Evolutionary conservation across 1,140 invertebrate species (phyloP).

Genomic region (Pogonomyrmex barbatus): DNA sequence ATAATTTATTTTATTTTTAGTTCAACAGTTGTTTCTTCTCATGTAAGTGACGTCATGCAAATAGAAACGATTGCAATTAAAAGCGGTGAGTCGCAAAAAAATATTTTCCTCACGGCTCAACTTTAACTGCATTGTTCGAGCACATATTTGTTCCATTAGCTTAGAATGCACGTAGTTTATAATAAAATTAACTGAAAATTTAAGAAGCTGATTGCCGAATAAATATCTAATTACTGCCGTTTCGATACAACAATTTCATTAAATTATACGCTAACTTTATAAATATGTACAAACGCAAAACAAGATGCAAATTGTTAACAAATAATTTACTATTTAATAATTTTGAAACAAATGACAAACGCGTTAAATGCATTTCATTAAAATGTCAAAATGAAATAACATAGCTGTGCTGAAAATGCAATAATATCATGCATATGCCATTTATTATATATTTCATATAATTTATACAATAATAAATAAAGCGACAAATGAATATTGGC

Average conservation of each 20-base stretch:
- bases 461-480: background rate
- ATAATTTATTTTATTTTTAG: background rate
- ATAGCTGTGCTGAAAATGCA: background rate
- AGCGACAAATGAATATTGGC: constrained; percentile 7
- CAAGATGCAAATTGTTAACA: background rate
- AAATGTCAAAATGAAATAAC: background rate
- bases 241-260: background rate
- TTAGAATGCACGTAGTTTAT: background rate
- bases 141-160: background rate
- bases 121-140: background rate
- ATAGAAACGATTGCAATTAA: constrained; percentile 37
- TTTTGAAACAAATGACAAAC: background rate
- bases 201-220: constrained; percentile 13
- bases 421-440: background rate
- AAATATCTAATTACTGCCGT: background rate
- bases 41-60: background rate
- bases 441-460: background rate
- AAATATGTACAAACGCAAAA: background rate
- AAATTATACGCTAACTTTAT: constrained; percentile 2
- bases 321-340: constrained; percentile 3
- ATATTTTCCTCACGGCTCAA: constrained; percentile 11
- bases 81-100: constrained; percentile 39
- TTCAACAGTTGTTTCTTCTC: background rate
- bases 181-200: constrained; percentile 28
- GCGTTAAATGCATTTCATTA: background rate